Evolutionary conservation across 2,888 invertebrate species (phyloP), one percentile per base, ranked within the genome.

Genomic region (Disparrhopalites patrizii): DNA sequence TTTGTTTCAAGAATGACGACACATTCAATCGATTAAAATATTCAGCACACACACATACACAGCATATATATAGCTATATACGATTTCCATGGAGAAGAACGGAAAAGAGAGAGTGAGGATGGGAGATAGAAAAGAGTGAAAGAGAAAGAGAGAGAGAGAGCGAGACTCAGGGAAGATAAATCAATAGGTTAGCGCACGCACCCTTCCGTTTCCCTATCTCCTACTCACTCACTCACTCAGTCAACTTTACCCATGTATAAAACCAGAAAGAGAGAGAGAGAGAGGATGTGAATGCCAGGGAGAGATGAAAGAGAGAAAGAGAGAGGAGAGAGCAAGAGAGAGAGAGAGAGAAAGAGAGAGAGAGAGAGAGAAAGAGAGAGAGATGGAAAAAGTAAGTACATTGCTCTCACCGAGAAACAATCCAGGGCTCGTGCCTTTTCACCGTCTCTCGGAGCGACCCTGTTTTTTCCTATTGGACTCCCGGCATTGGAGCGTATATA

Each of bases 181-280:
- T 54, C 54, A 54, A 54, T 54, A 54, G 31, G 10, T 30, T 54
- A 28, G 31, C 54, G 30, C 54, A 54, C 54, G 54, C 54, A 54
- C 54, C 20, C 28, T 52, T 10, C 47, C 7, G n/a, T n/a, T n/a
- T n/a, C n/a, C n/a, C n/a, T n/a, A n/a, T n/a, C n/a, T 40, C 40
- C 40, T 40, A 4, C 40, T n/a, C n/a, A n/a, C n/a, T n/a, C n/a
- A n/a, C n/a, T n/a, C n/a, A n/a, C n/a, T n/a, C n/a, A n/a, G n/a
- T n/a, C n/a, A n/a, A 47, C 10, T 23, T 18, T 18, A 47, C 18
- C 10, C 18, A 10, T 18, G 20, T 18, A 47, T 23, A 23, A 23
- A 47, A 47, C 18, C 4, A 47, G 47, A 23, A 18, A 47, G 47
- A 47, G 47, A 47, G 18, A 47, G 47, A 18, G 18, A n/a, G 47